A percentile compares a stretch with the other conserved stretches of the same genome.
Evolutionary conservation across 1,140 invertebrate genomes (phyloP).

Genomic region (Choristoneura fumiferana): DNA sequence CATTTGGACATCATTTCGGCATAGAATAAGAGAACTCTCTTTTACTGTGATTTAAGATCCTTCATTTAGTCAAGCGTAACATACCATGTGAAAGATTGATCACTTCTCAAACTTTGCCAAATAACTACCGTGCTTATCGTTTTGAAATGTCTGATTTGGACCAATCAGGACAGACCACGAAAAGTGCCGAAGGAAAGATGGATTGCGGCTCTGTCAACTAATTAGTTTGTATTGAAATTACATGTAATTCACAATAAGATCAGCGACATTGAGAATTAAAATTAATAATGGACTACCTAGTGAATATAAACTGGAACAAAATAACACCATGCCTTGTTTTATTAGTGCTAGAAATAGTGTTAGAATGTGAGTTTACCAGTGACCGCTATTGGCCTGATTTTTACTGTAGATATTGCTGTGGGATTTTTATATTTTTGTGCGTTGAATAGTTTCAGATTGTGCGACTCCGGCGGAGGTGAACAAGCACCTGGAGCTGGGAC

Average conservation of each 20-base stretch:
- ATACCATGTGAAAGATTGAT: no score
- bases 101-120: no score
- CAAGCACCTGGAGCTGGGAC: conserved; percentile 95
- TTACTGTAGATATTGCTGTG: conserved; percentile 32
- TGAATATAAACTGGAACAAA: conserved; percentile 75
- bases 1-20: no score
- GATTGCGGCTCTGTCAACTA: conserved; percentile 67
- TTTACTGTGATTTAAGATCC: no score
- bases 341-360: conserved; percentile 74
- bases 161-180: conserved; percentile 75
- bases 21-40: no score
- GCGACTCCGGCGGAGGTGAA: conserved; percentile 89
- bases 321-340: conserved; percentile 74
- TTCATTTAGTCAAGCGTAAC: no score
- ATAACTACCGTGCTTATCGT: not conserved
- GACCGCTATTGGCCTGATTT: conserved; percentile 16
- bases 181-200: conserved; percentile 71
- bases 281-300: conserved; percentile 68
- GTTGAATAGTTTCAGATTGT: conserved; percentile 80
- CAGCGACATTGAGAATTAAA: conserved; percentile 47
- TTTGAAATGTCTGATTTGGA: conserved; percentile 64
- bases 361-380: conserved; percentile 64
- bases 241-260: conserved; percentile 47
- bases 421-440: conserved; percentile 33
- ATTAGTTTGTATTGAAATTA: conserved; percentile 68